phyloP scores from a whole-genome alignment of 2,888 invertebrate species.

The Orchestes rusci region DNA sequence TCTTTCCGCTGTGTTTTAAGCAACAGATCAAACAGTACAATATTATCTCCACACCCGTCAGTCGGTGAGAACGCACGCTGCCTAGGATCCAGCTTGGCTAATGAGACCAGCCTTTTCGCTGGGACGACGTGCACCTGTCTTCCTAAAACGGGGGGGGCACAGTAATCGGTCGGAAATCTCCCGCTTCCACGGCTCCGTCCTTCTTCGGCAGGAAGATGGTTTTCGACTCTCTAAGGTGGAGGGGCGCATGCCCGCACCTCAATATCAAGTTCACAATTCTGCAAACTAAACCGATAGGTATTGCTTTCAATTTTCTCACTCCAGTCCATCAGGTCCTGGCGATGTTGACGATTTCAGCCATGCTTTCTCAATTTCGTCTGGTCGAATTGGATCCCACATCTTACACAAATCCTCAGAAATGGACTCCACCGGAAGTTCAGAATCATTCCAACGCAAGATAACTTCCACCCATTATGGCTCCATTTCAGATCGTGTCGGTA shows the following conservation, averaged over 20 bases:
- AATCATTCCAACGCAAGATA: neutral
- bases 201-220: slow-evolving; percentile 4
- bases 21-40: neutral
- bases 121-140: slow-evolving; percentile 1
- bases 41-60: slow-evolving; percentile 4
- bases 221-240: neutral
- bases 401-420: neutral
- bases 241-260: neutral
- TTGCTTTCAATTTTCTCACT: neutral
- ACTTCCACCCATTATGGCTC: neutral
- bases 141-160: neutral
- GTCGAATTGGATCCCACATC: neutral
- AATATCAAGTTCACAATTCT: neutral
- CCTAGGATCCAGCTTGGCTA: neutral
- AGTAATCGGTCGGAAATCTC: slow-evolving; percentile 10
- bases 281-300: neutral
- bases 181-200: neutral
- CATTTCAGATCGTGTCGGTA: neutral
- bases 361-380: neutral
- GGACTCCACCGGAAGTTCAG: neutral
- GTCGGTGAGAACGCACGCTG: slow-evolving; percentile 6
- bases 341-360: neutral
- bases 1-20: neutral
- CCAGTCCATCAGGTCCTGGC: slow-evolving; percentile 5
- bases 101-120: neutral